Evolutionary conservation across 2,888 invertebrate species (phyloP), one percentile per base, ranked within the genome.

Genomic region (Pimpla rufipes): DNA sequence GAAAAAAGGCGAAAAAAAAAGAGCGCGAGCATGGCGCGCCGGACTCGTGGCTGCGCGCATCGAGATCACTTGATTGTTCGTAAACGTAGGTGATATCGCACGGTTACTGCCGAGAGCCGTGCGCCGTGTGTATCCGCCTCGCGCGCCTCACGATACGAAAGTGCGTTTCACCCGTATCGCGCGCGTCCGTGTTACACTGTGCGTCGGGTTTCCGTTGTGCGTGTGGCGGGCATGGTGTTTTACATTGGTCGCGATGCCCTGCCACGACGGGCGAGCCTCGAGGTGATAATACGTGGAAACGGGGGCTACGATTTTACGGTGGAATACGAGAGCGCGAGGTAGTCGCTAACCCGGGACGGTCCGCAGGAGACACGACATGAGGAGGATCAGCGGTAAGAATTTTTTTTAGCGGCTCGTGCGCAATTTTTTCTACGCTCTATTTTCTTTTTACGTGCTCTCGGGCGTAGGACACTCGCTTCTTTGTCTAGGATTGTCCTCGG

Each of bases 361-460:
- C 71, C 70, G 86, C 88, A 85, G 86, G 86, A 80, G 77, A 85
- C 89, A 85, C 89, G 89, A 88, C 90, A 92, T 92, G 92, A 91
- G 92, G 88, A 90, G 92, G 85, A 92, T 92, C 86, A 92, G 92
- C 89, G 92, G 92, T 92, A 90, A 92, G 92, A 79, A 50, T 57
- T 2, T 5, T 13, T 29, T 42, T 59, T 76, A 42, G n/a, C 18
- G 1, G 21, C 18, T 45, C 6, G 5, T 29, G 29, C 29, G 29
- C 29, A 3, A 3, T 29, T 29, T 29, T 29, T 2, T 29, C 5
- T 2, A 29, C 29, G 29, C 29, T 29, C 5, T 5, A 5, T 29
- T 29, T 3, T 29, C 5, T 29, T 29, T 29, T 29, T 29, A n/a
- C n/a, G n/a, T n/a, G n/a, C n/a, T n/a, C 5, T 29, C 29, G 29